Evolutionary conservation across 92 coral and sea anemone genomes (phyloP).

Genomic region (Blastomussa wellsi): DNA sequence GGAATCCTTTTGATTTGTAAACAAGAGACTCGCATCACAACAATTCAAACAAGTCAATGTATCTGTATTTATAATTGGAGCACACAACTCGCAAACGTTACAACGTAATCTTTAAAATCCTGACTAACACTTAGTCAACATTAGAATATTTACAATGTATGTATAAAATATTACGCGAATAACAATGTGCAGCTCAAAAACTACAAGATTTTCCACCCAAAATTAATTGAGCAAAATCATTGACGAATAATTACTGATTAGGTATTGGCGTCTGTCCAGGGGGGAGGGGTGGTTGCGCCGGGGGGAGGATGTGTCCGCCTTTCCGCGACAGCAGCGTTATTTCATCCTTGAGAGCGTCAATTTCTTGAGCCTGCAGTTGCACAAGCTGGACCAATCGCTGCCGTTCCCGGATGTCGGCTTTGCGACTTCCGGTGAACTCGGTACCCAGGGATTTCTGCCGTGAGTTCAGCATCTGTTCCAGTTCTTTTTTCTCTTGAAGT

Average conservation of each 20-base stretch:
- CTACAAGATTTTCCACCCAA: neutral
- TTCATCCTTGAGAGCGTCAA: conserved; percentile 98
- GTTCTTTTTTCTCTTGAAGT: conserved; percentile 87
- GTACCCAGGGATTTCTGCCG: conserved; percentile 98
- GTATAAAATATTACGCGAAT: conserved; percentile 14
- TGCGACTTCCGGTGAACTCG: conserved; percentile 96
- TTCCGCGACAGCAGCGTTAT: conserved; percentile 97
- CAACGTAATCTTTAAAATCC: neutral
- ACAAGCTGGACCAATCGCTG: conserved; percentile 96
- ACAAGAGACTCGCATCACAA: neutral
- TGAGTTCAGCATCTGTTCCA: conserved; percentile 90
- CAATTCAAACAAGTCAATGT: conserved; percentile 2
- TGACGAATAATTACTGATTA: conserved; percentile 60
- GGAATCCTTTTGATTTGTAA: neutral
- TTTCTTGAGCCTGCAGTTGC: conserved; percentile 98
- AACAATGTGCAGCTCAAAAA: neutral
- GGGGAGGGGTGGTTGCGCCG: conserved; percentile 99
- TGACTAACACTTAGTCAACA: neutral
- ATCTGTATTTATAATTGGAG: neutral
- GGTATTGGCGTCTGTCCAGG: conserved; percentile 99
- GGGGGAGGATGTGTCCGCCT: conserved; percentile 97
- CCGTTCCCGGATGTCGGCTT: conserved; percentile 92
- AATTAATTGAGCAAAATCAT: neutral
- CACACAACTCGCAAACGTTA: conserved; percentile 7
- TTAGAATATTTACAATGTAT: conserved; percentile 32